Base-by-base conservation (phyloP, 2,113 vertebrate species). In the Neolamprologus sp. region DNA sequence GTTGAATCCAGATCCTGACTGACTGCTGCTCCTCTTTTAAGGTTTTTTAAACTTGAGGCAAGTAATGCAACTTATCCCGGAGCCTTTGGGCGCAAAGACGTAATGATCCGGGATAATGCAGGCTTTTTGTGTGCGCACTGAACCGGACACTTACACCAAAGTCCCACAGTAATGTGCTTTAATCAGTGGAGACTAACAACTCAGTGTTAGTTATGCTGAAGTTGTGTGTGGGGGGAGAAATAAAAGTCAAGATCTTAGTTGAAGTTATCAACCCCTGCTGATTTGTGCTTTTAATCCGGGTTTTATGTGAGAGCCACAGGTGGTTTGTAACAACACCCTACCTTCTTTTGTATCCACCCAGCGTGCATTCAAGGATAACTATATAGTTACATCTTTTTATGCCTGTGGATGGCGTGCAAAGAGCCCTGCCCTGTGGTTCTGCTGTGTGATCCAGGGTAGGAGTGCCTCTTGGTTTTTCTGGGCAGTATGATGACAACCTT, bases 401-500 rank as follows among this genome's bases (percentile, higher is more conserved):
- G 85, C 16, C 86, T 54, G n/a, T 37, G 9, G 58, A 63, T 83
- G 40, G 85, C 81, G 21, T 84, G 79, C 63, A 85, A 65, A 73
- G 78, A 84, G 84, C 78, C 84, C 81, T 11, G 84, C 71, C 63
- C 85, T 93, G 91, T 40, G 90, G 86, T 89, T 93, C 65, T 93
- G 81, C 87, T 90, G 26, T 82, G 82, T 87, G 89, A 93, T 90
- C 89, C 83, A 88, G 35, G 80, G 26, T 94, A 89, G 91, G 92
- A 92, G 87, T 85, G 87, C 84, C 82, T 87, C 65, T 87, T 60
- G 85, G 88, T 63, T 93, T 63, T 88, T 89, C 83, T 19, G 58
- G 83, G 65, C 88, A 79, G 82, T 88, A 75, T 93, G 94, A 95
- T 94, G 94, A 96, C 91, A 93, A 87, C 90, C 90, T 94, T 49